Evolutionary conservation across 2,797 vertebrate species (phyloP), one percentile per base, ranked within the genome.

Genomic region (Gila robusta): DNA sequence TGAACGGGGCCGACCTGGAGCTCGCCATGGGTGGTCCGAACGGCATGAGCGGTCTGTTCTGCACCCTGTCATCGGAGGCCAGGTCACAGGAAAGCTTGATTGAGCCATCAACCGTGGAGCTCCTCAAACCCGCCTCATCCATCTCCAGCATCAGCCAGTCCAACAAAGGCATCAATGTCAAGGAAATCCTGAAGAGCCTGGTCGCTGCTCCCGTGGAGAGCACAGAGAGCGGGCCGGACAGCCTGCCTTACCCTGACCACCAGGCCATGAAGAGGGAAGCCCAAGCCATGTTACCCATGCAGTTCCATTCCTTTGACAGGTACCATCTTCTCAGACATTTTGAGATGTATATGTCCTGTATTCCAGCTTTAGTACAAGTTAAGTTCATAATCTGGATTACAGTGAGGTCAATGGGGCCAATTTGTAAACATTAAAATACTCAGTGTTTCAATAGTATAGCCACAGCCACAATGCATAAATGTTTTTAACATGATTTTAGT

Each of bases 261-360:
- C 94, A 85, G 44, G 86, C 96, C 5, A 79, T 97, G 91, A 97
- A 97, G 93, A 96, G 96, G 91, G 97, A 99, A 92, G 93, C 96
- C 1, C 96, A 97, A 9, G 92, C 95, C 84, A 95, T 96, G 92
- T 95, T 97, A 84, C 97, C 98, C 39, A 96, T 98, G 97, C 98
- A 99, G 95, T 99, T 98, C 92, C 98, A 98, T 92, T 99, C 98
- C 21, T 99, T 99, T 93, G 98, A 99, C 96, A 98, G 98, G 98
- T 96, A 90, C 69, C 17, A 19, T 73, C 2, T 32, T 52, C 12
- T 70, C 49, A 74, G 49, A 54, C 49, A 12, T 72, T n/a, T 39
- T 72, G 19, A 72, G 9, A 44, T 47, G 21, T 72, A 26, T 14
- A 14, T 12, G 59, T 26, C 1, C n/a, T 26, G 11, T 62, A 62